These are phyloP conservation scores for Nomada ferruginata DNA, from an alignment of 2,888 invertebrate species.

Conservation along the genomic window DNA sequence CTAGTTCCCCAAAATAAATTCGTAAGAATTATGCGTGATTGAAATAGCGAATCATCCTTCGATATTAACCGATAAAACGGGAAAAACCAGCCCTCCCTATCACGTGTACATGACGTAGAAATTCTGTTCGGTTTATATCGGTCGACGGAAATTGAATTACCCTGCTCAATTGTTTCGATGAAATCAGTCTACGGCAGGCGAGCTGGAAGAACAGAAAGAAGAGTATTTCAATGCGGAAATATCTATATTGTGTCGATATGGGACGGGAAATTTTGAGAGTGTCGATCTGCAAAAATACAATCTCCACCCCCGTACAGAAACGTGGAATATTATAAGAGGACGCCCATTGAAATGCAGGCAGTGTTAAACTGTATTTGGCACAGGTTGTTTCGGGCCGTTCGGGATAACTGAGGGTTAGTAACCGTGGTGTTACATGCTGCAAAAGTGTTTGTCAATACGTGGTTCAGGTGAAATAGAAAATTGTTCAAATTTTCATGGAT, in stretches of 20 bases:
- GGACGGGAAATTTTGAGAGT: background rate
- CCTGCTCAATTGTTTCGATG: slow-evolving; percentile 3
- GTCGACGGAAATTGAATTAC: slow-evolving; percentile 3
- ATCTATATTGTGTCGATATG: slow-evolving; percentile 2
- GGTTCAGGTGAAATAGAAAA: slow-evolving; percentile 35
- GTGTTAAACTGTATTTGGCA: slow-evolving; percentile 53
- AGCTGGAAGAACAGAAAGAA: background rate
- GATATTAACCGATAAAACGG: background rate
- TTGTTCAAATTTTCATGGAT: no score
- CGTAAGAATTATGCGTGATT: background rate
- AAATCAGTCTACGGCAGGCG: background rate
- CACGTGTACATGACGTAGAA: background rate
- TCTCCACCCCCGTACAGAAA: background rate
- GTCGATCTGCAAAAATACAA: slow-evolving; percentile 10
- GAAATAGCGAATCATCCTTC: background rate
- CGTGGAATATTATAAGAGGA: slow-evolving; percentile 41
- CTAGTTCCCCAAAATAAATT: no score
- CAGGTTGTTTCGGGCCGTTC: slow-evolving; percentile 44
- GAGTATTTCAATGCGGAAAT: background rate
- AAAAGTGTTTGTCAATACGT: slow-evolving; percentile 35
- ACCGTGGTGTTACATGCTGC: slow-evolving; percentile 25
- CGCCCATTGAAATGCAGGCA: slow-evolving; percentile 45
- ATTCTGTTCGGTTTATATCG: slow-evolving; percentile 7
- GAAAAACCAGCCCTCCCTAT: background rate
- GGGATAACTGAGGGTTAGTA: slow-evolving; percentile 53